Evolutionary conservation across 1,140 invertebrate genomes (phyloP).

Genomic region (Mercenaria mercenaria): DNA sequence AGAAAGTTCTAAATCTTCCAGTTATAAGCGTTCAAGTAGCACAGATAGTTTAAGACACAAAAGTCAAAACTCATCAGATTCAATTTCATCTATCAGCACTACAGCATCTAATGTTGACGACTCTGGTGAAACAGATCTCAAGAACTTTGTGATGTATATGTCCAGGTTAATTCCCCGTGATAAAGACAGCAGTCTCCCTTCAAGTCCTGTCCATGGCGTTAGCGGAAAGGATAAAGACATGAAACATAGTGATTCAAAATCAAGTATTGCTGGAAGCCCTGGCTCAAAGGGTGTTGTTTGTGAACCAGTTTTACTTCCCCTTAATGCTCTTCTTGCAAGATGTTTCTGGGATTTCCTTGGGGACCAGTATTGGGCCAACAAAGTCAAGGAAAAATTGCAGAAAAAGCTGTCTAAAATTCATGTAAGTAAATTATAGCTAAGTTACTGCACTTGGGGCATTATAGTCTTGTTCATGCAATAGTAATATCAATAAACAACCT

Average conservation of each 20-base stretch:
- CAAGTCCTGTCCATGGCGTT: slow-evolving; percentile 48
- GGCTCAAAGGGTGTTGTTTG: slow-evolving; percentile 73
- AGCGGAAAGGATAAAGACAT: slow-evolving; percentile 9
- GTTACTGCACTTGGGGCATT: too few relatives aligned
- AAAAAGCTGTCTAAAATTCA: slow-evolving; percentile 95
- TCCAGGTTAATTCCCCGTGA: slow-evolving; percentile 79
- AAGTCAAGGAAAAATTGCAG: slow-evolving; percentile 91
- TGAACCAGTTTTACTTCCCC: slow-evolving; percentile 87
- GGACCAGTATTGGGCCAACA: slow-evolving; percentile 88
- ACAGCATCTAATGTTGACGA: slow-evolving; percentile 61
- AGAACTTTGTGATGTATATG: slow-evolving; percentile 80
- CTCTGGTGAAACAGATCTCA: slow-evolving; percentile 49
- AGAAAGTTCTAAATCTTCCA: slow-evolving; percentile 36
- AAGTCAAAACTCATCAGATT: slow-evolving; percentile 80
- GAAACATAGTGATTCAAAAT: slow-evolving; percentile 17
- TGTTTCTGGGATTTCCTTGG: slow-evolving; percentile 93
- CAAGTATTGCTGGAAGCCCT: slow-evolving; percentile 4
- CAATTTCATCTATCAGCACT: slow-evolving; percentile 68
- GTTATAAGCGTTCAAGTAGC: slow-evolving; percentile 56
- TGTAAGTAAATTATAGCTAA: slow-evolving; percentile 84
- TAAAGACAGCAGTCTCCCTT: slow-evolving; percentile 44
- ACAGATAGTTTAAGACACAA: slow-evolving; percentile 71
- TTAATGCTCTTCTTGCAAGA: slow-evolving; percentile 92
- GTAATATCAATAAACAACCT: too few relatives aligned
- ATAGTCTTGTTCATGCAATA: neutral